Evolutionary conservation across 2,797 vertebrate genomes (phyloP), one percentile per base, ranked within the genome.

Genomic region (Phaenicophaeus curvirostris): DNA sequence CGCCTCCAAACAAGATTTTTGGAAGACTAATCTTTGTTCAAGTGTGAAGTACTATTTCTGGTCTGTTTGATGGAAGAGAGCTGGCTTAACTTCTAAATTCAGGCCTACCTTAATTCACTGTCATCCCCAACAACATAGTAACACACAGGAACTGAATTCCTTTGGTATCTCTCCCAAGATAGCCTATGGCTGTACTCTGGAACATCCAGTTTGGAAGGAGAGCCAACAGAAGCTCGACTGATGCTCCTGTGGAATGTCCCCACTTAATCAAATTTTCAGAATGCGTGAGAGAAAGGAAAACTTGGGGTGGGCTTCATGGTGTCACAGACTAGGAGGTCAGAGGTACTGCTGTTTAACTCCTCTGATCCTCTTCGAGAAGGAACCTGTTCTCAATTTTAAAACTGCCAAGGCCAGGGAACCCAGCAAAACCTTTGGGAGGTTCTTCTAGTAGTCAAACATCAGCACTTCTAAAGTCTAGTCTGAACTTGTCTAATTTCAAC

Each of bases 391-490:
- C 2, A 1, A 59, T 66, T 50, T 5, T 8, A 86, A 88, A 84
- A 23, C 61, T 15, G 1, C 27, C 46, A 69, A 27, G 27, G 25
- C 39, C 31, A 48, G 42, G 37, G 15, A 90, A 42, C 23, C 18
- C 19, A n/a, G 55, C 10, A 91, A 76, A 90, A 71, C 25, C 27
- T 67, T 67, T 61, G 41, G 24, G 74, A 89, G 35, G 42, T 90
- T 84, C 37, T 78, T 72, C 39, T 50, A 25, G n/a, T 15, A 79
- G 59, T 57, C 59, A 74, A 61, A 44, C 39, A 67, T 76, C 59
- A 85, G 50, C 90, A 90, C n/a, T 84, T 78, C 27, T 31, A 5
- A 87, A 82, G 31, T 74, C 93, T 61, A 71, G 92, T 87, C 88
- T 83, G 74, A 93, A 89, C 91, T 82, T 74, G 74, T 30, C 68